Base-by-base conservation (phyloP, 2,113 vertebrate species). In the Mustela lutreola region DNA sequence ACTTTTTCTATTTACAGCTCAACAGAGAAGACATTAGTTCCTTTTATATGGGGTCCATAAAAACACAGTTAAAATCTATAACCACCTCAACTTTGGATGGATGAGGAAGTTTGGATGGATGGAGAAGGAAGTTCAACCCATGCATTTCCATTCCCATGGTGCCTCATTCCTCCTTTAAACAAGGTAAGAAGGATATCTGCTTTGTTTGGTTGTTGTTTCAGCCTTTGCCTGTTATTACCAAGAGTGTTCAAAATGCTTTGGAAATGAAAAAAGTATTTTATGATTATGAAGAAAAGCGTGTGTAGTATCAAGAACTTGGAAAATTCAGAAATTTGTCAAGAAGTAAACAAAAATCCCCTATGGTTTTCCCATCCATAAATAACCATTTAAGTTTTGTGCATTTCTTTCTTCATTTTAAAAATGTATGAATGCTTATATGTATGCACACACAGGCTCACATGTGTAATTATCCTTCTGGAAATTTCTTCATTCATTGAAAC, bases 351-450 rank as follows among this genome's bases (percentile, higher is more conserved):
- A 88, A 63, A 84, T 26, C 11, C 2, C 67, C 33, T 36, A 24
- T 6, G 33, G 48, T 60, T 78, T 21, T 21, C 26, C 39, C 50
- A 28, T 11, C 11, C 26, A 42, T 14, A 89, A 65, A 39, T 50
- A 65, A 22, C 31, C 73, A 36, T 58, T 92, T 39, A 48, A 39
- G 22, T 73, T 73, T 67, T 87, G 24, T 50, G 48, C 1, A 3
- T 62, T 83, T 96, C 50, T 88, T 67, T 56, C 45, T 67, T 82
- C 76, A 67, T 45, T 65, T 45, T 11, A 50, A 89, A 89, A 89
- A n/a, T 15, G 16, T 14, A 11, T 19, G 15, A 2, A 3, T 39
- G 3, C 11, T n/a, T 62, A 0, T 48, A 11, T 33, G 11, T 56
- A 28, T 33, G 3, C 36, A 48, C 39, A 70, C 2, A 10, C 5